phyloP scores from a whole-genome alignment of 1,140 invertebrate species.

The Theocolax elegans region DNA sequence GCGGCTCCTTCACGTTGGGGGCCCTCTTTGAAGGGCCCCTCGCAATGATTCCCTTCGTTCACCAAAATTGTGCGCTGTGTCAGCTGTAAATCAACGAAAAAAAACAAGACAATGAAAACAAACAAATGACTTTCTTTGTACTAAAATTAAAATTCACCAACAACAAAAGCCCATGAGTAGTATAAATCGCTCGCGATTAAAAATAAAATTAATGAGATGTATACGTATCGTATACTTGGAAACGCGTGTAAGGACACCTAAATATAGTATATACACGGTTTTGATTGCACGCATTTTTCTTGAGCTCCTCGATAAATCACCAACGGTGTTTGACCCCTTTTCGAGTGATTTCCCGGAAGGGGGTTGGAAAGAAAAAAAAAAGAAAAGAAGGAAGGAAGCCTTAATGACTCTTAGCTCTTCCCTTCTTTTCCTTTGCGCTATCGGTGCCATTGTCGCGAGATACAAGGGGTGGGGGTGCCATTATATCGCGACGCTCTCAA shows the following conservation, averaged over 20 bases:
- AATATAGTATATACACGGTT: neutral
- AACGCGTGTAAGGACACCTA: too few relatives aligned
- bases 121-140: neutral
- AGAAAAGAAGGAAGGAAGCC: neutral
- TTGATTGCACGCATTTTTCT: conserved; percentile 8
- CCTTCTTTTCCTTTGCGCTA: too few relatives aligned
- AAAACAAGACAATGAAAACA: conserved; percentile 34
- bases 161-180: too few relatives aligned
- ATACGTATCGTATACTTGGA: too few relatives aligned
- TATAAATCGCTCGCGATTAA: too few relatives aligned
- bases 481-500: too few relatives aligned
- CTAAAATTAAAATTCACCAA: conserved; percentile 7
- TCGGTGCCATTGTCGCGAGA: neutral
- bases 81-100: conserved; percentile 52
- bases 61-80: conserved; percentile 60
- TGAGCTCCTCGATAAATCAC: conserved; percentile 3
- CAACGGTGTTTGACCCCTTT: neutral
- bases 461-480: too few relatives aligned
- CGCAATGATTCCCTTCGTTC: conserved; percentile 43
- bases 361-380: neutral
- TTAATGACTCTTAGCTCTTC: conserved; percentile 26
- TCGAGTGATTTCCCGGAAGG: neutral
- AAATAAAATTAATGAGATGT: too few relatives aligned
- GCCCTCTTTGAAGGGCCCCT: conserved; percentile 59
- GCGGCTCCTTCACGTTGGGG: conserved; percentile 55